Conservation (phyloP, 1,140 invertebrate species). For the Drosophila mojavensis region DNA sequence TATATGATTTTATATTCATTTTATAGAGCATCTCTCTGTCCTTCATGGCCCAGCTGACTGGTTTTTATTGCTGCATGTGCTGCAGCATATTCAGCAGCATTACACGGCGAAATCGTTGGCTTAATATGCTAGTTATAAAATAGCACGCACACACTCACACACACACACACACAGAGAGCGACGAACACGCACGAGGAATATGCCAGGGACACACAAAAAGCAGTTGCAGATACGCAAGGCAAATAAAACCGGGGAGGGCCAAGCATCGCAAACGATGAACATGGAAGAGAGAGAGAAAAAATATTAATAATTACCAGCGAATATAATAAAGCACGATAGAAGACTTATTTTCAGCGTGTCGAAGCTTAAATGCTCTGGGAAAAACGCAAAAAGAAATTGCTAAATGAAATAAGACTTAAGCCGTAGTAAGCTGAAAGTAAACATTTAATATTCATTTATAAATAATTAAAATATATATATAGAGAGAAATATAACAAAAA, state of each 20-base stretch:
- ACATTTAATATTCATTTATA: too few relatives aligned
- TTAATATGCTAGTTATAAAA: slow-evolving; percentile 64
- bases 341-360: neutral
- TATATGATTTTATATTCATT: neutral
- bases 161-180: neutral
- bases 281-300: slow-evolving; percentile 34
- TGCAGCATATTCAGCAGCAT: slow-evolving; percentile 29
- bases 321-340: slow-evolving; percentile 26
- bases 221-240: slow-evolving; percentile 17
- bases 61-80: slow-evolving; percentile 13
- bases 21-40: slow-evolving; percentile 15
- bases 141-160: slow-evolving; percentile 1
- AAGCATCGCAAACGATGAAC: slow-evolving; percentile 24
- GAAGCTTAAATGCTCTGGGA: neutral
- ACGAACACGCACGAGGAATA: neutral
- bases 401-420: neutral
- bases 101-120: slow-evolving; percentile 51
- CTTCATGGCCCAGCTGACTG: neutral
- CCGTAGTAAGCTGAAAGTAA: too few relatives aligned
- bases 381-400: neutral
- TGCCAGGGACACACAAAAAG: slow-evolving; percentile 22
- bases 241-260: slow-evolving; percentile 25
- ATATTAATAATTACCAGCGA: slow-evolving; percentile 46
- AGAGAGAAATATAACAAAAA: too few relatives aligned
- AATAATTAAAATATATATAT: too few relatives aligned